These are phyloP conservation scores for Acyrthosiphon pisum DNA, from an alignment of 1,140 invertebrate genomes.

Conservation along the genomic window DNA sequence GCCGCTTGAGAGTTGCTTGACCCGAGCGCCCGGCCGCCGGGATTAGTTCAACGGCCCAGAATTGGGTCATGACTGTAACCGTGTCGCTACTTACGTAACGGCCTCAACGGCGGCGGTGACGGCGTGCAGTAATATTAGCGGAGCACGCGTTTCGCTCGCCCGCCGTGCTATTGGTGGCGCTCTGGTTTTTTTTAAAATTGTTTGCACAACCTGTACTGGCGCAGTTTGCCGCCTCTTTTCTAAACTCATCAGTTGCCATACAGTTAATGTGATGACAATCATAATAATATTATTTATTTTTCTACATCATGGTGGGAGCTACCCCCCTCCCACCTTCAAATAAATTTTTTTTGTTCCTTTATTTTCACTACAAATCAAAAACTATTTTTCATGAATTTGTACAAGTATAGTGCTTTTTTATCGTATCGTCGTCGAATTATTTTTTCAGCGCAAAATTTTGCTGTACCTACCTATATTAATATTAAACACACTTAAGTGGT, in stretches of 20 bases:
- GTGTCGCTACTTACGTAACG: slow-evolving; percentile 56
- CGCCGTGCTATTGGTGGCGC: neutral
- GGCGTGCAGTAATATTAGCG: neutral
- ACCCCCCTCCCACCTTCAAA: neutral
- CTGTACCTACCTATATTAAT: neutral
- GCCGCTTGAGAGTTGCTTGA: slow-evolving; percentile 52
- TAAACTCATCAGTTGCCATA: neutral
- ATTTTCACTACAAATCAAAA: no score
- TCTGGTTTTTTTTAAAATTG: neutral
- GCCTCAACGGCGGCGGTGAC: neutral
- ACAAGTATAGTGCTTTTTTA: no score
- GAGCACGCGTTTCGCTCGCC: neutral
- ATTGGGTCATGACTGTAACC: slow-evolving; percentile 56
- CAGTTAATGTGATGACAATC: neutral
- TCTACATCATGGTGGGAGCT: neutral
- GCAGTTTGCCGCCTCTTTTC: neutral
- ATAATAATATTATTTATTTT: neutral
- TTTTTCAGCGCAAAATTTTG: neutral
- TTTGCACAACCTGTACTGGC: neutral
- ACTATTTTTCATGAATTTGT: no score
- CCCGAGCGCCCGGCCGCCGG: slow-evolving; percentile 47
- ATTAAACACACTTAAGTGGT: neutral
- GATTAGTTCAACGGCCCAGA: slow-evolving; percentile 48
- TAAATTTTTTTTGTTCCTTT: neutral
- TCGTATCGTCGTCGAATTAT: neutral